A percentile compares a stretch with the other conserved stretches of the same genome.
These are phyloP conservation scores for Willowsia nigromaculata DNA, from an alignment of 2,888 invertebrate species.

Conservation along the genomic window DNA sequence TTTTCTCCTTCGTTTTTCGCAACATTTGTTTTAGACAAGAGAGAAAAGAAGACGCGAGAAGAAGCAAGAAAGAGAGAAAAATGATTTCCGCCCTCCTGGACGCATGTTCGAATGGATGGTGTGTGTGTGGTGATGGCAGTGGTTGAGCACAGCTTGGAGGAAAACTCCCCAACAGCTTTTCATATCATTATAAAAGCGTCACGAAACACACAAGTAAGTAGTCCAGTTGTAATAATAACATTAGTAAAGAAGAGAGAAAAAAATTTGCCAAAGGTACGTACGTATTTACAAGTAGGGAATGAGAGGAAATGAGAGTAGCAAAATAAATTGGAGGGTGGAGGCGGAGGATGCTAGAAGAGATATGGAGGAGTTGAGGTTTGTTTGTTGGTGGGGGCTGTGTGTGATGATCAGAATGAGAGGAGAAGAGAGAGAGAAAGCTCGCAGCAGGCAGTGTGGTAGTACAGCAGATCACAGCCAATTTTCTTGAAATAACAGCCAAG, in stretches of 20 bases:
- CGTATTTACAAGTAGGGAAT: neutral
- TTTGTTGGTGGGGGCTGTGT: neutral
- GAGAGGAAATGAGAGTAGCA: neutral
- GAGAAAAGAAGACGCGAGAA: neutral
- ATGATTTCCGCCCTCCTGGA: constrained; percentile 59
- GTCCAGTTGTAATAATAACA: constrained; percentile 16
- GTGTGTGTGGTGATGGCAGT: neutral
- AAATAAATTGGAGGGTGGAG: constrained; percentile 36
- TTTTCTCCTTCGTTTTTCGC: constrained; percentile 16
- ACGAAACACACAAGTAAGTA: neutral
- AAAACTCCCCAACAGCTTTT: constrained; percentile 13
- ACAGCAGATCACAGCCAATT: constrained; percentile 65
- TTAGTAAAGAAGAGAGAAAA: neutral
- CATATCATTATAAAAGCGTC: constrained; percentile 29
- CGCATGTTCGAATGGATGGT: neutral
- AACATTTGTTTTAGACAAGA: constrained; percentile 49
- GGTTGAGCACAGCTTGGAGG: neutral
- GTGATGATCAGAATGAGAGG: neutral
- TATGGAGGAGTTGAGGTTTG: neutral
- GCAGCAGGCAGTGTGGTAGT: neutral
- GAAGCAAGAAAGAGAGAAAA: neutral
- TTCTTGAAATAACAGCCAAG: constrained; percentile 65
- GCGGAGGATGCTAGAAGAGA: neutral
- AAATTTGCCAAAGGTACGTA: neutral
- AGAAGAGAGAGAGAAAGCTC: neutral